phyloP scores from a whole-genome alignment of 1,140 invertebrate genomes.

The Zaprionus africanus region DNA sequence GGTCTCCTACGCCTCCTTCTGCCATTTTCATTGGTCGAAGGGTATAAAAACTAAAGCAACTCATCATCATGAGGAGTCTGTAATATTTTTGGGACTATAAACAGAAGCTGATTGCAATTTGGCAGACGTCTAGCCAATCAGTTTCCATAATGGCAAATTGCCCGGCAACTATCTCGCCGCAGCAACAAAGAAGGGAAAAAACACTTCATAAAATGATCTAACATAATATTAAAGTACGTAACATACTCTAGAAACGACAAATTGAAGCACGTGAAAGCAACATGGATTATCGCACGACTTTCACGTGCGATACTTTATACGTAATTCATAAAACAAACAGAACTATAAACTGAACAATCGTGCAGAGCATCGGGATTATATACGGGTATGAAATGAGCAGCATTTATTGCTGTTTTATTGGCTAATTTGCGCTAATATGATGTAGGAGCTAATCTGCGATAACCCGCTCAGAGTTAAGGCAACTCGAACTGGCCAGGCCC shows the following conservation, averaged over 20 bases:
- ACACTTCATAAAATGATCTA: neutral
- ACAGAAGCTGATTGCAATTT: neutral
- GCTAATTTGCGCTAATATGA: slow-evolving; percentile 51
- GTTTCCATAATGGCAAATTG: neutral
- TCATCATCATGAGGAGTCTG: no score
- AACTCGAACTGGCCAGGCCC: slow-evolving; percentile 15
- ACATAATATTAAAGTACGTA: slow-evolving; percentile 3
- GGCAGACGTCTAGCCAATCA: neutral
- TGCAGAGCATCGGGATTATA: neutral
- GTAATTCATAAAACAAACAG: slow-evolving; percentile 9
- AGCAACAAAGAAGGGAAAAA: neutral
- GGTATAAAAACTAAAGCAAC: no score
- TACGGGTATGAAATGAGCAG: neutral
- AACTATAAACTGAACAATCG: slow-evolving; percentile 7
- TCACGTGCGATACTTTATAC: slow-evolving; percentile 34
- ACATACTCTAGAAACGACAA: neutral
- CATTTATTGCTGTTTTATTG: slow-evolving; percentile 43
- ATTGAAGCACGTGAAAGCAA: neutral
- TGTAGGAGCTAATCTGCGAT: slow-evolving; percentile 45
- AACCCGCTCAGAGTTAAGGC: slow-evolving; percentile 8
- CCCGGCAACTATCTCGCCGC: neutral
- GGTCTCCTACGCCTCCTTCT: no score
- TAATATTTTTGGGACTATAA: no score
- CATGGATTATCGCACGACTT: slow-evolving; percentile 13
- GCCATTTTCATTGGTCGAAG: no score